Evolutionary conservation across 2,797 vertebrate genomes (phyloP).

Genomic region (Pangasius djambal): DNA sequence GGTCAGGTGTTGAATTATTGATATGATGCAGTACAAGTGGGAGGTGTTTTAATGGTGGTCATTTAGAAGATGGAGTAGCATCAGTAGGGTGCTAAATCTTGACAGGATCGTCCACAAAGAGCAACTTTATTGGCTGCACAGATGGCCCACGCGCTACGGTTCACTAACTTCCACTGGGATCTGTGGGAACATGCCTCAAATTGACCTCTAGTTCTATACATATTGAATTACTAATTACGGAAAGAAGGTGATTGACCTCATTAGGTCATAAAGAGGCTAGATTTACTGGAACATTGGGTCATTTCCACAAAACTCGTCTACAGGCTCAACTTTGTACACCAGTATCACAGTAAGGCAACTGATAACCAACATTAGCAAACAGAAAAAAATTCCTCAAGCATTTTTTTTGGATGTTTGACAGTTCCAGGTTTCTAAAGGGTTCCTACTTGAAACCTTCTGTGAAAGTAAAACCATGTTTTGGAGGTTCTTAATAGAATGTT

Average conservation of each 20-base stretch:
- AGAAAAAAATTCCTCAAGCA: background rate
- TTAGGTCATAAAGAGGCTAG: background rate
- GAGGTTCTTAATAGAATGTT: background rate
- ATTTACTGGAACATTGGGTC: conserved; percentile 13
- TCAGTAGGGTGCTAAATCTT: conserved; percentile 65
- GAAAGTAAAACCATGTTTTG: background rate
- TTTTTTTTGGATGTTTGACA: background rate
- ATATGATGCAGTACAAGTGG: conserved; percentile 64
- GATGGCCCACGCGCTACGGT: conserved; percentile 42
- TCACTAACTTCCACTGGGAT: conserved; percentile 29
- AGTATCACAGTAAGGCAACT: no score
- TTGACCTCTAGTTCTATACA: conserved; percentile 2
- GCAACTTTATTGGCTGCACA: conserved; percentile 58
- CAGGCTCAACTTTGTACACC: background rate
- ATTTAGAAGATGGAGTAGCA: conserved; percentile 74
- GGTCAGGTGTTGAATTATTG: conserved; percentile 67
- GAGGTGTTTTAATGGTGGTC: conserved; percentile 66
- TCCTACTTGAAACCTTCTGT: background rate
- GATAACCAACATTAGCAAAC: background rate
- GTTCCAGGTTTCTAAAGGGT: background rate
- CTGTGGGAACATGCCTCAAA: background rate
- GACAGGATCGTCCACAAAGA: conserved; percentile 53
- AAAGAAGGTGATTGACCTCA: conserved; percentile 4
- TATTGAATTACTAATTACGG: background rate
- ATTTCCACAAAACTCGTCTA: background rate